Evolutionary conservation across 1,140 invertebrate species (phyloP), one percentile per base, ranked within the genome.

Genomic region (Aphelenchoides fujianensis): DNA sequence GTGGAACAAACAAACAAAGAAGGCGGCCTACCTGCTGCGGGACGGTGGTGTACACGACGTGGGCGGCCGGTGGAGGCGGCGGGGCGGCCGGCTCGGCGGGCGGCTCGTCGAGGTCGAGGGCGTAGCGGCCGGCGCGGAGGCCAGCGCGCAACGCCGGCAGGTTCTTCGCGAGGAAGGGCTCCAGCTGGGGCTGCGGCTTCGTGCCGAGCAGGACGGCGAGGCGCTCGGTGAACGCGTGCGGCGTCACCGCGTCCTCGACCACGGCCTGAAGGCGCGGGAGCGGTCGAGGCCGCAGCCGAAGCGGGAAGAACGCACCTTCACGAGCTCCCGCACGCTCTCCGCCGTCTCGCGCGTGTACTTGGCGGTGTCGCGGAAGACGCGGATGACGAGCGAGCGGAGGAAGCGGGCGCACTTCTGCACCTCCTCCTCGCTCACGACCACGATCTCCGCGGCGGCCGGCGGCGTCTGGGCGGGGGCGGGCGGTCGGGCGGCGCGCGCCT

Each of bases 161-260:
- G 28, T 27, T 59, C 34, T 59, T 59, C 27, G 12, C 12, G 55
- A 59, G 5, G 34, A 59, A 59, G 19, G 55, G 55, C 55, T 30
- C 27, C 5, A 59, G 55, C 34, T 59, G 55, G 28, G 55, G 55
- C 23, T 59, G 55, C 12, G 55, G 12, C 34, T 59, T 59, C 5
- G 55, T 30, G 5, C 34, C 19, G 19, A 59, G 55, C 12, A 59
- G 5, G 5, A 30, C 5, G 28, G 28, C 5, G 5, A 59, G 19
- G 34, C 23, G 55, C 34, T 7, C 5, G 7, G 55, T 59, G 19
- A 59, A 59, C 55, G 28, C 55, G 12, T 59, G 5, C 5, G 55
- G 55, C 23, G 7, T 32, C 5, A 59, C 34, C 34, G 5, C 19
- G 19, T 5, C 55, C 28, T 19, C 34, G 55, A 59, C 34, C 5